These are phyloP conservation scores for Leptinotarsa peninsularis DNA, from an alignment of 2,888 invertebrate genomes.

Conservation along the genomic window DNA sequence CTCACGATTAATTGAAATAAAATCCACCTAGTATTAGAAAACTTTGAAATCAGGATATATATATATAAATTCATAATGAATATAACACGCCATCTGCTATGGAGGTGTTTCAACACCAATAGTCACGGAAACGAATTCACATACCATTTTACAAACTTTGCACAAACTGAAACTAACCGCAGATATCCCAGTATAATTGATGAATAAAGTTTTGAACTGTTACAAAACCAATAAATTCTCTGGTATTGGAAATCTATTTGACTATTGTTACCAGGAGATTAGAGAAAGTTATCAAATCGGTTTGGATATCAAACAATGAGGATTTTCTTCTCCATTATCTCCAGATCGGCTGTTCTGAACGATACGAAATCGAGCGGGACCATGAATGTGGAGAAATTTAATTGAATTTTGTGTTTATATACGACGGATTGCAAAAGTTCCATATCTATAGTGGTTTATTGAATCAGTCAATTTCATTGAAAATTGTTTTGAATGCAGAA, in stretches of 20 bases:
- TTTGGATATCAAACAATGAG: constrained; percentile 14
- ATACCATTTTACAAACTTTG: constrained; percentile 7
- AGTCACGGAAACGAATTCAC: not conserved
- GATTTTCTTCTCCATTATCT: constrained; percentile 28
- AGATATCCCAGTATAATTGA: constrained; percentile 20
- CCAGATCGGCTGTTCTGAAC: not conserved
- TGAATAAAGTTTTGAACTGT: constrained; percentile 23
- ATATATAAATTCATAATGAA: no score
- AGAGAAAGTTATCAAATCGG: constrained; percentile 29
- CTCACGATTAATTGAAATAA: no score
- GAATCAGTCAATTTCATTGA: no score
- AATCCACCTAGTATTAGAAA: no score
- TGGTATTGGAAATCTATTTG: constrained; percentile 16
- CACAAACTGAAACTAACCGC: constrained; percentile 7
- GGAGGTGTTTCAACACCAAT: not conserved
- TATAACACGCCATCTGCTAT: no score
- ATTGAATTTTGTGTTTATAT: constrained; percentile 8
- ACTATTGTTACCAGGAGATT: constrained; percentile 22
- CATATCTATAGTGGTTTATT: not conserved
- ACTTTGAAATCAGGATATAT: no score
- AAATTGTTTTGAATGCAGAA: no score
- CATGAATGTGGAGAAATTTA: constrained; percentile 13
- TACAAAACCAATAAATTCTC: constrained; percentile 23
- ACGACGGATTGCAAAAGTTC: not conserved
- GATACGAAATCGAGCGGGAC: not conserved